phyloP scores from a whole-genome alignment of 2,888 invertebrate species.

The Troglohyphantes excavatus region DNA sequence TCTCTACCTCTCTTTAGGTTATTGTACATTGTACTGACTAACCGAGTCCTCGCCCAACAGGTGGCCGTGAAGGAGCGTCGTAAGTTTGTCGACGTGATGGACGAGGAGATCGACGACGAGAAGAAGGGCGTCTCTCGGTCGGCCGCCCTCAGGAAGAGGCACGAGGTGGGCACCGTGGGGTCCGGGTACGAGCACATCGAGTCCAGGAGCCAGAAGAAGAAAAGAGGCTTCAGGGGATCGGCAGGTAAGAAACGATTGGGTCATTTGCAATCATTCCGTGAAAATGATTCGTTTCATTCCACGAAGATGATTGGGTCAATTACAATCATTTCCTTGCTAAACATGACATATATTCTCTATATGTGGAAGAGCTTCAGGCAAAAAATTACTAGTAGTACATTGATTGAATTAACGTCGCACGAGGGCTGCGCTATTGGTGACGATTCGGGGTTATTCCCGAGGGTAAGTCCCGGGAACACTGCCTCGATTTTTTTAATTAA shows the following conservation, averaged over 20 bases:
- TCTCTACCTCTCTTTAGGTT: neutral
- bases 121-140: conserved; percentile 84
- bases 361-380: too few relatives aligned
- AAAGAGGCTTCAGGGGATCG: conserved; percentile 57
- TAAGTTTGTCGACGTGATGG: conserved; percentile 96
- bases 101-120: conserved; percentile 96
- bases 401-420: too few relatives aligned
- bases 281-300: too few relatives aligned
- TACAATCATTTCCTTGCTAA: too few relatives aligned
- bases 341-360: too few relatives aligned
- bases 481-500: too few relatives aligned
- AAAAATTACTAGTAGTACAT: too few relatives aligned
- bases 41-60: conserved; percentile 9
- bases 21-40: neutral
- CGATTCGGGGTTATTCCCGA: too few relatives aligned
- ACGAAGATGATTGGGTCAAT: too few relatives aligned
- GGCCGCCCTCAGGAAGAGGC: conserved; percentile 88
- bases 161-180: conserved; percentile 92
- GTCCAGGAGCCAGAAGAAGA: conserved; percentile 51
- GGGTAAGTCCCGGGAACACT: too few relatives aligned
- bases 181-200: conserved; percentile 91
- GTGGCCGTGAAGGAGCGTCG: conserved; percentile 92
- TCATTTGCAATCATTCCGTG: too few relatives aligned
- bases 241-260: conserved; percentile 41
- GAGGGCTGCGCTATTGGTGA: too few relatives aligned